Evolutionary conservation across 2,797 vertebrate species (phyloP).

Genomic region (Poecilia gillii): DNA sequence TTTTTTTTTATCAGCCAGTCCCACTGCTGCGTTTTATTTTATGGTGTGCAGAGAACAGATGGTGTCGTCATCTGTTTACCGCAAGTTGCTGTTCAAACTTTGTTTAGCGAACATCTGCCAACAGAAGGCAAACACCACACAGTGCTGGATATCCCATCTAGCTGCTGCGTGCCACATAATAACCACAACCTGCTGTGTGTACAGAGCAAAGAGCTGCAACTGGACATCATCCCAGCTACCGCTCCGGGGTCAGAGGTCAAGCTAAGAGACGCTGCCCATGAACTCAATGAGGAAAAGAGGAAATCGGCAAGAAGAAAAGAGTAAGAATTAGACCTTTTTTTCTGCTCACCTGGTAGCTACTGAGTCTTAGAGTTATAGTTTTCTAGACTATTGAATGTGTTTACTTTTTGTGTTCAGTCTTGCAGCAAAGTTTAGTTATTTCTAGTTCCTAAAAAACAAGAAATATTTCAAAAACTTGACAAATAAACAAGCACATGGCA

Average conservation of each 20-base stretch:
- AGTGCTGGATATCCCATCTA: constrained; percentile 23
- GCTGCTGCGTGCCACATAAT: constrained; percentile 12
- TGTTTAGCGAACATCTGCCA: constrained; percentile 32
- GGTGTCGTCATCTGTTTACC: background rate
- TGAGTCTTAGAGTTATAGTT: background rate
- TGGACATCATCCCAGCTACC: constrained; percentile 96
- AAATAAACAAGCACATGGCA: background rate
- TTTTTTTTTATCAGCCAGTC: background rate
- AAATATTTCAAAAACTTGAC: background rate
- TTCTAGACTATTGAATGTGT: background rate
- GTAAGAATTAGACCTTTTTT: constrained; percentile 73
- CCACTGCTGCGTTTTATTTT: background rate
- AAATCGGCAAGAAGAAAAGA: constrained; percentile 98
- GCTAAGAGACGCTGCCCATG: constrained; percentile 93
- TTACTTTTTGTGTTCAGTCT: background rate
- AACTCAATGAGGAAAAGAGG: constrained; percentile 96
- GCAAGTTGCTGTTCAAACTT: constrained; percentile 13
- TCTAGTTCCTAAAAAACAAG: background rate
- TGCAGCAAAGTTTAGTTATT: background rate
- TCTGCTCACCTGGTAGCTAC: background rate
- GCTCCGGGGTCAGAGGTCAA: constrained; percentile 97
- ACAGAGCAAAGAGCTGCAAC: constrained; percentile 96
- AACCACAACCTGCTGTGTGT: constrained; percentile 42
- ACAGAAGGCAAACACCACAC: constrained; percentile 17
- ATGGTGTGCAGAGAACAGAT: background rate